Conservation (phyloP, 2,888 invertebrate genomes). For the Gisinianus flammeolus region DNA sequence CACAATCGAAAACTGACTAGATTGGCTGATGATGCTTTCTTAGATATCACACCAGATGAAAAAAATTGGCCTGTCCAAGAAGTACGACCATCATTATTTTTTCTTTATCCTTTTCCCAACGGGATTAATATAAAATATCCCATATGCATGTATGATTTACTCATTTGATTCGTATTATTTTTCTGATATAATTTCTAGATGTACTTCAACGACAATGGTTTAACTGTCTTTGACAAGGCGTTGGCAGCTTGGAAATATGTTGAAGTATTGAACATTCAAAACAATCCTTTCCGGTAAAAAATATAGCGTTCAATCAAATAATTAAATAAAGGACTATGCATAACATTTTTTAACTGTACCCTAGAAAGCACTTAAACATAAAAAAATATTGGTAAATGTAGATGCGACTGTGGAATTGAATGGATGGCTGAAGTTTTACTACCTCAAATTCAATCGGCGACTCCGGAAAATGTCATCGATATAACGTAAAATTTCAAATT, state of each 20-base stretch:
- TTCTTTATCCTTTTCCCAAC: neutral
- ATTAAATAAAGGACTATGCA: neutral
- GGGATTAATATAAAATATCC: neutral
- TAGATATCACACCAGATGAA: conserved; percentile 47
- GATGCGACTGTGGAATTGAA: conserved; percentile 54
- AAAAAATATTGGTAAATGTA: conserved; percentile 4
- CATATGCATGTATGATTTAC: neutral
- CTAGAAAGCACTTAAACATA: no score
- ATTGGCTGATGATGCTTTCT: conserved; percentile 70
- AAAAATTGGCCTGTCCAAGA: conserved; percentile 50
- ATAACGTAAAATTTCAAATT: conserved; percentile 21
- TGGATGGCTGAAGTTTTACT: conserved; percentile 53
- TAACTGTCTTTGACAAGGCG: conserved; percentile 70
- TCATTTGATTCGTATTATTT: neutral
- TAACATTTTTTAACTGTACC: no score
- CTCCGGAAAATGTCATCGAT: neutral
- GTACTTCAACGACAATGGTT: conserved; percentile 74
- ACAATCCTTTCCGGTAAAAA: conserved; percentile 71
- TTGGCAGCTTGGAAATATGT: conserved; percentile 75
- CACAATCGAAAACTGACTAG: conserved; percentile 69
- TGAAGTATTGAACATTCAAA: conserved; percentile 70
- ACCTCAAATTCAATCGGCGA: conserved; percentile 41
- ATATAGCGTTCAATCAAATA: neutral
- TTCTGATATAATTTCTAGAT: conserved; percentile 65
- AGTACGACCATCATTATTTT: conserved; percentile 37